Percentiles rank a stretch among this genome's conserved stretches.
These are phyloP conservation scores for Aphis gossypii DNA, from an alignment of 1,140 invertebrate species.

Conservation along the genomic window DNA sequence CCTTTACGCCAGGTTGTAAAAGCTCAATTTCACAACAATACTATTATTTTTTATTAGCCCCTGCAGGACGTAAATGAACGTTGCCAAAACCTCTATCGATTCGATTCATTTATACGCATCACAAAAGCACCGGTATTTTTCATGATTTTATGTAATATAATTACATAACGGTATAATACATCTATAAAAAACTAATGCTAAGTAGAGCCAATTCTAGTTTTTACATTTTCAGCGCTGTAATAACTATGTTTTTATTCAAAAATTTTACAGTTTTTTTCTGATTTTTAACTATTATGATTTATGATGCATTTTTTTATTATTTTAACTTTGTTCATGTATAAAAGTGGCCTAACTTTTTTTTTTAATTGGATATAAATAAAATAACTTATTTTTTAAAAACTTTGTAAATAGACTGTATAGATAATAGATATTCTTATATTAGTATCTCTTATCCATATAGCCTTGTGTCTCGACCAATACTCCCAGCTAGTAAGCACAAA, in stretches of 20 bases:
- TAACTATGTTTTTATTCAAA: no score
- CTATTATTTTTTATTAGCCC: neutral
- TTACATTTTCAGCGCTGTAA: no score
- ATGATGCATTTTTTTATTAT: neutral
- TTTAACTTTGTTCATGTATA: neutral
- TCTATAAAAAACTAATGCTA: neutral
- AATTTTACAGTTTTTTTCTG: neutral
- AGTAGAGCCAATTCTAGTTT: neutral
- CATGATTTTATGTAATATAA: neutral
- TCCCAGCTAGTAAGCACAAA: neutral
- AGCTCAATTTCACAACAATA: neutral
- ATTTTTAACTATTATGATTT: no score
- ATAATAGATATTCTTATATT: neutral
- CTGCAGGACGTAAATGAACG: neutral
- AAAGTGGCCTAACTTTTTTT: neutral
- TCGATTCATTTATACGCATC: neutral
- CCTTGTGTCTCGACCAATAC: neutral
- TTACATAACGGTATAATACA: neutral
- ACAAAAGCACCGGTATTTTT: neutral
- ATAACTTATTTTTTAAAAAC: neutral
- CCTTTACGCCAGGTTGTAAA: neutral
- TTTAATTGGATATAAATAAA: no score
- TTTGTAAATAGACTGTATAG: neutral
- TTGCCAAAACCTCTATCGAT: neutral
- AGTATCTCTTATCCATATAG: neutral